Percentiles rank a stretch among this genome's conserved stretches.
Evolutionary conservation across 2,113 vertebrate genomes (phyloP).

Genomic region (Coptodon rendalli): DNA sequence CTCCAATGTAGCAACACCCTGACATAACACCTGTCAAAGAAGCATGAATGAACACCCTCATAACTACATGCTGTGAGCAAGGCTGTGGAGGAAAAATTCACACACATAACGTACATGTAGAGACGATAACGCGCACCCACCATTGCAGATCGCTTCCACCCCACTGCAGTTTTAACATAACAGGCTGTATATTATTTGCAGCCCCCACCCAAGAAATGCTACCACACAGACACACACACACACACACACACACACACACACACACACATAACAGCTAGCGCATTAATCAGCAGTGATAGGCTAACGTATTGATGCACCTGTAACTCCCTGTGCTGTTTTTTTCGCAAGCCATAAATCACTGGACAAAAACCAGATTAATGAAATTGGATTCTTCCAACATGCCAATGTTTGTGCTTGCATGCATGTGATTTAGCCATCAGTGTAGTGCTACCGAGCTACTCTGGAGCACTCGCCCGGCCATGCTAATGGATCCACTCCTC

Average conservation of each 20-base stretch:
- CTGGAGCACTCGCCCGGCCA: not conserved
- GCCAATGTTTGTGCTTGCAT: not conserved
- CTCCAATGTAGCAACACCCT: not conserved
- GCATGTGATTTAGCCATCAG: conserved; percentile 1
- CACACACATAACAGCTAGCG: not conserved
- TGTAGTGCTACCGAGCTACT: not conserved
- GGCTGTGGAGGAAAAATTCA: not conserved
- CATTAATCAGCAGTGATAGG: conserved; percentile 52
- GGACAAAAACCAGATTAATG: conserved; percentile 47
- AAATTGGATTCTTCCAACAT: conserved; percentile 48
- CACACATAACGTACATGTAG: not conserved
- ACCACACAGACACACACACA: not conserved
- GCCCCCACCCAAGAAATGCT: not conserved
- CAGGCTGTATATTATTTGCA: conserved; percentile 1
- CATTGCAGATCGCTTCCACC: conserved; percentile 8
- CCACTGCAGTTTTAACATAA: conserved; percentile 14
- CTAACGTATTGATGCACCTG: conserved; percentile 59
- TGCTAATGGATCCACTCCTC: conserved; percentile 37
- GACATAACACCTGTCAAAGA: not conserved
- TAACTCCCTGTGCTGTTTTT: conserved; percentile 41
- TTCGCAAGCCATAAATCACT: conserved; percentile 53
- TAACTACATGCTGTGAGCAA: not conserved
- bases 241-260: conserved; percentile 1
- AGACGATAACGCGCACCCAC: not conserved
- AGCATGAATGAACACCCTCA: not conserved